Percentiles rank a stretch among this genome's conserved stretches.
These are phyloP conservation scores for Lates japonicus DNA, from an alignment of 2,797 vertebrate species.

Conservation along the genomic window DNA sequence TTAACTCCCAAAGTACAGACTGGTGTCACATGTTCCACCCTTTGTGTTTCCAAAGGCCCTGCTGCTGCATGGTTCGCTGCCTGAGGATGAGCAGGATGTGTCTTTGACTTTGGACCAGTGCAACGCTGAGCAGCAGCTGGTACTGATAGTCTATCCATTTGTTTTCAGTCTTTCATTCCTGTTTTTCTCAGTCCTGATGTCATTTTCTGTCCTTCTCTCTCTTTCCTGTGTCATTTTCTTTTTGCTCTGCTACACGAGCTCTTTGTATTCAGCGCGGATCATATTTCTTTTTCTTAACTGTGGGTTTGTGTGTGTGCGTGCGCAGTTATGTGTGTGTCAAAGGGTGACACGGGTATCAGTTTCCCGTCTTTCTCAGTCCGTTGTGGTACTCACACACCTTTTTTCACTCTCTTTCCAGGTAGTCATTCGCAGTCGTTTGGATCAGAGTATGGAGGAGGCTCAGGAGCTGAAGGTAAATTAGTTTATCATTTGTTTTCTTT, in stretches of 20 bases:
- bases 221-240: conserved; percentile 4
- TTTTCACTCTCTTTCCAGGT: conserved; percentile 82
- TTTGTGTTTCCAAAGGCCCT: conserved; percentile 87
- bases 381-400: conserved; percentile 60
- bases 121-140: conserved; percentile 93
- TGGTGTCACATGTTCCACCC: conserved; percentile 41
- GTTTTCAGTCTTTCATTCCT: conserved; percentile 4
- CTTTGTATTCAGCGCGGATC: conserved; percentile 72
- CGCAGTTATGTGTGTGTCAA: conserved; percentile 32
- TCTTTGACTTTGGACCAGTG: conserved; percentile 89
- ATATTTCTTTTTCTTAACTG: conserved; percentile 64
- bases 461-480: conserved; percentile 92
- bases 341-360: conserved; percentile 75
- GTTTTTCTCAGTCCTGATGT: conserved; percentile 17
- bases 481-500: not conserved
- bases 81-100: conserved; percentile 93
- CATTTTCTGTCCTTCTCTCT: conserved; percentile 4
- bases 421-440: conserved; percentile 93
- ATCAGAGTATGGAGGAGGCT: conserved; percentile 96
- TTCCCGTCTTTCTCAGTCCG: conserved; percentile 55
- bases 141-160: conserved; percentile 65
- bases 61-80: conserved; percentile 93
- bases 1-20: conserved; percentile 24
- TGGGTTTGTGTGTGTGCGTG: conserved; percentile 15
- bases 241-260: conserved; percentile 36